Base-by-base conservation (phyloP, 92 coral and sea anemone species). In the Porites evermanni region DNA sequence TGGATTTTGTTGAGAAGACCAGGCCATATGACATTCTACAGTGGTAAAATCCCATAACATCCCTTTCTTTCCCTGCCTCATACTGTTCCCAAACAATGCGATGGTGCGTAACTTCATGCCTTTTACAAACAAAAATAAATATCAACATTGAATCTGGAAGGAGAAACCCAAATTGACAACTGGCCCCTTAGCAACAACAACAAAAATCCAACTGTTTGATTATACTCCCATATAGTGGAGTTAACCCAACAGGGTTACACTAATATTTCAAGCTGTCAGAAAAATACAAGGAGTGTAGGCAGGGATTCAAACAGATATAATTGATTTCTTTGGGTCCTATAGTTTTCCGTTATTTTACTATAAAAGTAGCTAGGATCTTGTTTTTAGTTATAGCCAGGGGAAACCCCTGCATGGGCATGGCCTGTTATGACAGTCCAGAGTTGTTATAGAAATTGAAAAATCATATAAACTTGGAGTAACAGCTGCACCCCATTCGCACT, bases 241-340 rank as follows among this genome's bases (percentile, higher is more conserved):
- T 67, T 67, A 67, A 67, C 72, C 72, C 72, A 67, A 67, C 72
- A 67, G 50, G 72, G 72, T 67, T 67, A 20, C 72, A 67, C 29
- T 67, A 23, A 67, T 29, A 29, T 24, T 24, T 24, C 26, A 24
- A 67, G 71, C 71, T 19, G 71, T 67, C 67, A 20, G 72, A 26
- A 67, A 67, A 67, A 67, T 67, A 67, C 72, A 67, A 67, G 72
- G 72, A 67, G 72, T 67, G 72, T 67, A 67, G 72, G 29, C 72
- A 67, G 72, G 72, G 72, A 67, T 67, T 67, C 72, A 67, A 67
- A 67, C 72, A 67, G 72, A 67, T 23, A 23, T 23, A 67, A 67
- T 67, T 67, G 72, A 67, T 67, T 26, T 67, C 72, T 67, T 67
- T 67, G 72, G 72, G 72, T 67, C 72, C 72, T 67, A 67, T 67